A percentile compares a stretch with the other conserved stretches of the same genome.
Evolutionary conservation across 2,888 invertebrate genomes (phyloP).

Genomic region (Labia minor): DNA sequence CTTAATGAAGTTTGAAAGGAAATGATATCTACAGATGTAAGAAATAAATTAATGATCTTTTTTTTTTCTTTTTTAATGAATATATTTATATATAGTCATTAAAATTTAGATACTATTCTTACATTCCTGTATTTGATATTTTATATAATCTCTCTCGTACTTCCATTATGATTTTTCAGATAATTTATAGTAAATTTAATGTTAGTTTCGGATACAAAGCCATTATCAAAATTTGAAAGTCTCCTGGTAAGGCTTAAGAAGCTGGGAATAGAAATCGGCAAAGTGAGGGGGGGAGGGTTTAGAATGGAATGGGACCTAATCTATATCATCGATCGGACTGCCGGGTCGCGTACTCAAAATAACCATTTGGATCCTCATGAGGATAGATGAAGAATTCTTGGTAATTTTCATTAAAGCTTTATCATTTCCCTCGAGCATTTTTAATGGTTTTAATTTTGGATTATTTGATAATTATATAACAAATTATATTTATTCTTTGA

Average conservation of each 20-base stretch:
- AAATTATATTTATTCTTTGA: no score
- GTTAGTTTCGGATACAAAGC: background rate
- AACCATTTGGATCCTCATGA: background rate
- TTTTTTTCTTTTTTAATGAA: background rate
- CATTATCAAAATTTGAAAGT: constrained; percentile 6
- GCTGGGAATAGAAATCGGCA: background rate
- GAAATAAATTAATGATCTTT: background rate
- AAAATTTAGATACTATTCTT: no score
- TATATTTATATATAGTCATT: background rate
- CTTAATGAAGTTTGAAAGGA: background rate
- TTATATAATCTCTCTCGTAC: background rate
- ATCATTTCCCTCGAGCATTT: no score
- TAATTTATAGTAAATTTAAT: background rate
- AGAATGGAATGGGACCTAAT: background rate
- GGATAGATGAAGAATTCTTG: background rate
- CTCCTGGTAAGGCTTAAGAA: background rate
- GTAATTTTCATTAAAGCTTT: no score
- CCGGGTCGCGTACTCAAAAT: background rate
- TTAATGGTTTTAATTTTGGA: no score
- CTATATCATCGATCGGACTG: background rate
- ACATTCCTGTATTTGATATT: no score
- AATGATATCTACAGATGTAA: background rate
- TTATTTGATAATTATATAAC: no score
- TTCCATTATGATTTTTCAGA: background rate
- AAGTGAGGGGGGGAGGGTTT: background rate